Evolutionary conservation across 2,888 invertebrate species (phyloP), one percentile per base, ranked within the genome.

Genomic region (Syritta pipiens): DNA sequence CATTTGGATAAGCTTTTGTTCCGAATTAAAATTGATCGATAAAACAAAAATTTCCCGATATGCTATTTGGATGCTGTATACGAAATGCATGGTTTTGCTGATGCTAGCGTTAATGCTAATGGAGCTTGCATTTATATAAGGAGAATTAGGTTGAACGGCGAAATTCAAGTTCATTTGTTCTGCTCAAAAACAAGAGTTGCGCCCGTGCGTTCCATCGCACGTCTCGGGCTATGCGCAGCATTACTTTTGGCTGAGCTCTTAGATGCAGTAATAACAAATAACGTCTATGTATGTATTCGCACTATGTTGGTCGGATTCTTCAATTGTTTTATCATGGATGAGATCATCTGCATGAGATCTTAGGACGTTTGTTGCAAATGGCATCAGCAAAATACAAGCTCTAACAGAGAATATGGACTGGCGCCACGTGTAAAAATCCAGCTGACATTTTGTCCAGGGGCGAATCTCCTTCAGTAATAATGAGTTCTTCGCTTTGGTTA

Each of bases 151-250:
- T n/a, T n/a, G n/a, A 40, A 48, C 6, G 49, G 55, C 7, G 7
- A 35, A 1, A 57, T 71, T 2, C 17, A 46, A 28, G 48, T 51
- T 12, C 30, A 20, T 5, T 10, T 72, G 9, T 30, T 72, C 4
- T 40, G 57, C 4, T 63, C 57, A 12, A 81, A 76, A 53, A 68
- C 75, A 19, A 37, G 57, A 24, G 63, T 67, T 1, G 65, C 76
- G 0, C 71, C 71, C 1, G 37, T 68, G n/a, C 44, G 53, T 5
- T 74, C 81, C 9, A 53, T 81, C 9, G 71, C 81, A 5, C 81
- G 83, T 9, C 46, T 84, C 1, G 84, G 83, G 37, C 63, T 84
- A 10, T 69, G 83, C 49, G 60, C 74, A 0, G 82, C 83, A 3
- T 57, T 82, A 1, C 65, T 84, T n/a, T n/a, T n/a, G n/a, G n/a